phyloP scores from a whole-genome alignment of 1,140 invertebrate species.

The Latrodectus geometricus region DNA sequence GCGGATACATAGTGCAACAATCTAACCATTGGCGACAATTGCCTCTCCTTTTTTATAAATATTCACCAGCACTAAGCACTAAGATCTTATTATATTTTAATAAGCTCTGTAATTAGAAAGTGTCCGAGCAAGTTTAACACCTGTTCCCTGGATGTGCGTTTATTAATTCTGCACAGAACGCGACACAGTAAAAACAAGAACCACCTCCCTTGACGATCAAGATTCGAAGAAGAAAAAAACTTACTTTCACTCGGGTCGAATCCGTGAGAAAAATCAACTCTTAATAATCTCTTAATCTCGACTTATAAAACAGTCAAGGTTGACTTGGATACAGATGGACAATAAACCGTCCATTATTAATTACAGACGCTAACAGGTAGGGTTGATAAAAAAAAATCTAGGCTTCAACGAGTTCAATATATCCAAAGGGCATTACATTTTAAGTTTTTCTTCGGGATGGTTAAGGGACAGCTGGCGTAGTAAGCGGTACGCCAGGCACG shows the following conservation, averaged over 20 bases:
- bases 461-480: neutral
- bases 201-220: neutral
- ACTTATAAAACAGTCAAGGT: neutral
- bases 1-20: too few relatives aligned
- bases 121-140: neutral
- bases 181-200: neutral
- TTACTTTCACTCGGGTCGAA: neutral
- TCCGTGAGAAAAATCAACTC: neutral
- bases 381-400: neutral
- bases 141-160: neutral
- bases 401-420: neutral
- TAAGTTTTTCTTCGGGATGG: neutral
- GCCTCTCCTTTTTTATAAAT: too few relatives aligned
- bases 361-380: neutral
- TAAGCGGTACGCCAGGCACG: neutral
- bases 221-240: neutral
- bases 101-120: neutral
- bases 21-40: too few relatives aligned
- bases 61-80: neutral
- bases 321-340: neutral
- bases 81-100: neutral
- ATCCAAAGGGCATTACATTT: neutral
- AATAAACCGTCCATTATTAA: neutral
- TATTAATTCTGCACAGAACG: neutral
- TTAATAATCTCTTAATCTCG: neutral